Conservation (phyloP, 2,888 invertebrate genomes). For the Ochlodes sylvanus region DNA sequence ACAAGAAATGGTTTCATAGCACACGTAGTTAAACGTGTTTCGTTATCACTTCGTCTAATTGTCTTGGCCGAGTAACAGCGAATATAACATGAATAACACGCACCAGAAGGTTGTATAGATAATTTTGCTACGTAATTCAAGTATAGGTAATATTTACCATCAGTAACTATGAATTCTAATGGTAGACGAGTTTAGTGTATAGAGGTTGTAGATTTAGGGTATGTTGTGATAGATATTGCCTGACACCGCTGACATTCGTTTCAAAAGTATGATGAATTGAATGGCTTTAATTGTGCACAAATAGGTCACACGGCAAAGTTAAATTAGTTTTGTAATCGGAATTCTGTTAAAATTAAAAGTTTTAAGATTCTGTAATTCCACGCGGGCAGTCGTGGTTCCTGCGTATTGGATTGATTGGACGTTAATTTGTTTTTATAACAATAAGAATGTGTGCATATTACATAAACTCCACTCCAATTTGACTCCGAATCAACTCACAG, state of each 20-base stretch:
- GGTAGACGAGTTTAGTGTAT: conserved; percentile 48
- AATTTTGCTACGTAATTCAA: conserved; percentile 30
- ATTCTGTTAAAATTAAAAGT: background rate
- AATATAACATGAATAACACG: conserved; percentile 5
- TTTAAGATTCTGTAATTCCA: background rate
- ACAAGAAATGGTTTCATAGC: too few relatives aligned
- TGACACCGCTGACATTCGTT: conserved; percentile 58
- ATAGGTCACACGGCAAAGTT: conserved; percentile 58
- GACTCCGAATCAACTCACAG: too few relatives aligned
- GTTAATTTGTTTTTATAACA: background rate
- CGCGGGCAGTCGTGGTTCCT: background rate
- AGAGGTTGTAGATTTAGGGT: conserved; percentile 64
- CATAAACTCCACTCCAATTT: too few relatives aligned
- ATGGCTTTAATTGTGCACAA: conserved; percentile 79
- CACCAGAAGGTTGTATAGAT: conserved; percentile 25
- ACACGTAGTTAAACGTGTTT: too few relatives aligned
- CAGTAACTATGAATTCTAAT: conserved; percentile 25
- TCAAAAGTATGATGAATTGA: conserved; percentile 60
- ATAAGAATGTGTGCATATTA: too few relatives aligned
- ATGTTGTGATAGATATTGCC: conserved; percentile 76
- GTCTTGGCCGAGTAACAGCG: background rate
- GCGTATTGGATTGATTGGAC: background rate
- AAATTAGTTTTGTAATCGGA: conserved; percentile 35
- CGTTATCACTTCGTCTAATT: background rate
- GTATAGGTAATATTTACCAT: conserved; percentile 20